Evolutionary conservation across 2,888 invertebrate genomes (phyloP), one percentile per base, ranked within the genome.

Genomic region (Eupithecia exiguata): DNA sequence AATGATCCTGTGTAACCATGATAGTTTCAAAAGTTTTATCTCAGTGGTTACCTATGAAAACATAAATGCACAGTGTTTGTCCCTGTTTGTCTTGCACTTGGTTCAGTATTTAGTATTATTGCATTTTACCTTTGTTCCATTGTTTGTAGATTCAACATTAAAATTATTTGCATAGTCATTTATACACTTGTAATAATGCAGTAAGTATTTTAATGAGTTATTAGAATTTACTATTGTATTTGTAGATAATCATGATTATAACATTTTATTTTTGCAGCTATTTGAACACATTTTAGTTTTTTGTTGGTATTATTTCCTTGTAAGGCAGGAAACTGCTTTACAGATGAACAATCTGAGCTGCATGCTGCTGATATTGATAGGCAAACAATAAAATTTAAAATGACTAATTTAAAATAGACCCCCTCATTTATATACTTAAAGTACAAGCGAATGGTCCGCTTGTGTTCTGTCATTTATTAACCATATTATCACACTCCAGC

Each of bases 61-160:
- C 84, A 84, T 84, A 79, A 74, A 75, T 81, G 82, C 84, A 86
- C 83, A 81, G 86, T 86, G 86, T 86, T 83, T 86, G 81, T 84
- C 83, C 84, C 85, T 82, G 81, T 84, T 84, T 89, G 81, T 86
- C 86, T 84, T 88, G 88, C 88, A 87, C 87, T 58, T 77, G 70
- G 73, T 88, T 86, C 83, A 79, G 82, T 83, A 82, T 88, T 86
- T 83, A 79, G 82, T 83, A 82, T 53, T 82, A 65, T 73, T 85
- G 84, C 84, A 85, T 86, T 86, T 82, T 85, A 85, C 84, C 86
- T 91, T 89, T 91, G 88, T 91, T 89, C 86, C 85, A 90, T 89
- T 91, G 89, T 91, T 87, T 82, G 83, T 78, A 70, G 70, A 73
- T 70, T 74, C 68, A 35, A 68, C 74, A 70, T 73, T 70, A 70